These are phyloP conservation scores for Triops longicaudatus DNA, from an alignment of 1,140 invertebrate genomes.

Conservation along the genomic window DNA sequence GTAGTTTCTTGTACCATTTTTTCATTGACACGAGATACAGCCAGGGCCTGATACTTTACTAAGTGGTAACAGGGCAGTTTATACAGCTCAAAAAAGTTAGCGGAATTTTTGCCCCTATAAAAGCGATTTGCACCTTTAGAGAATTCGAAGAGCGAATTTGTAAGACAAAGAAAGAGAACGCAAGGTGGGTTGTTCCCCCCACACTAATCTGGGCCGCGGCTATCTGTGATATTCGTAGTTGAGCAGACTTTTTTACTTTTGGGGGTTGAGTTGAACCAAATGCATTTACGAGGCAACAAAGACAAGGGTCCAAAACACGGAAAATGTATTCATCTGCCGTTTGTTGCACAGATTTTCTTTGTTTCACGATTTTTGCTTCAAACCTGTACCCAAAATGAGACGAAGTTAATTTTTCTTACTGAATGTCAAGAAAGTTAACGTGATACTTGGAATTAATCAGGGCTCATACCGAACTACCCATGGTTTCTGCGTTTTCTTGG, in stretches of 20 bases:
- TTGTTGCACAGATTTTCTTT: background rate
- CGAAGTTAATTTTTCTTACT: background rate
- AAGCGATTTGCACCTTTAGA: background rate
- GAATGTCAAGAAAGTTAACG: background rate
- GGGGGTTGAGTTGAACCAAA: background rate
- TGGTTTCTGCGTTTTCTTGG: background rate
- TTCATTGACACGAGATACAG: no score
- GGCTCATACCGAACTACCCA: background rate
- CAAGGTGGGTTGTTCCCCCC: conserved; percentile 11
- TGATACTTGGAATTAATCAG: background rate
- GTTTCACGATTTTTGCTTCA: background rate
- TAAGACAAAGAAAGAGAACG: background rate
- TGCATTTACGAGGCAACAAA: background rate
- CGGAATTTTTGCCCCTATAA: background rate
- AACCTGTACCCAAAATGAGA: background rate
- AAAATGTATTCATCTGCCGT: background rate
- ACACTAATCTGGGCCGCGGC: background rate
- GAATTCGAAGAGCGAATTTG: background rate
- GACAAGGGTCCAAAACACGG: background rate
- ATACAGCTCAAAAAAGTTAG: background rate
- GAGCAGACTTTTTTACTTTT: background rate
- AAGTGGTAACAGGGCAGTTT: no score
- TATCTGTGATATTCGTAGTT: conserved; percentile 10
- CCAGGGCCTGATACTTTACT: no score
- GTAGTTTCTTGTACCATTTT: no score